A percentile compares a stretch with the other conserved stretches of the same genome.
phyloP scores from a whole-genome alignment of 1,140 invertebrate species.

The Microplitis mediator region DNA sequence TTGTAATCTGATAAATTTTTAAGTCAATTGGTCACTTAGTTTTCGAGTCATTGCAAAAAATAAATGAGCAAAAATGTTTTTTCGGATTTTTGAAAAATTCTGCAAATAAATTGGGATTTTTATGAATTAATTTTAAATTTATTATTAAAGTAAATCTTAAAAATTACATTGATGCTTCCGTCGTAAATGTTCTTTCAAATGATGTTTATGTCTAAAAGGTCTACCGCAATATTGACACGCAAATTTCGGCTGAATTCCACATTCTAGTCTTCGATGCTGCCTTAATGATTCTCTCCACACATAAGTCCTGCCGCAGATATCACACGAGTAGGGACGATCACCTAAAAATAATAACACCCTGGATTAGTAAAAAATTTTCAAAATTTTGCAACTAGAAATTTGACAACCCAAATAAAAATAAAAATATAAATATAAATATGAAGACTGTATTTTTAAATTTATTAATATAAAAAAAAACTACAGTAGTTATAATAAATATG shows the following conservation, averaged over 20 bases:
- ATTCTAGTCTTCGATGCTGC: conserved; percentile 57
- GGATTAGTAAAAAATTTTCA: neutral
- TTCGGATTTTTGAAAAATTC: too few relatives aligned
- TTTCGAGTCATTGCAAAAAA: too few relatives aligned
- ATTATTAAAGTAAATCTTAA: neutral
- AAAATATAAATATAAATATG: neutral
- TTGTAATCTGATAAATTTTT: too few relatives aligned
- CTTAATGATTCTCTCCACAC: conserved; percentile 65
- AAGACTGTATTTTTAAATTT: neutral
- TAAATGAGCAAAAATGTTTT: too few relatives aligned
- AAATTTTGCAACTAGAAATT: neutral
- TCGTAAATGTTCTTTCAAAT: conserved; percentile 49
- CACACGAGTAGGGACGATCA: conserved; percentile 49
- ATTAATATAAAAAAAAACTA: conserved; percentile 2
- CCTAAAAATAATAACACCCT: neutral
- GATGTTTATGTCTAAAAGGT: conserved; percentile 56
- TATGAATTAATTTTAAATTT: too few relatives aligned
- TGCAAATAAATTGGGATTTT: too few relatives aligned
- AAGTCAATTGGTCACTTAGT: too few relatives aligned
- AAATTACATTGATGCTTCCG: conserved; percentile 40
- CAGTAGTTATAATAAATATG: conserved; percentile 1
- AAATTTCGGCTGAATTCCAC: conserved; percentile 56
- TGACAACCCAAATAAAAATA: too few relatives aligned
- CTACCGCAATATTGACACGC: conserved; percentile 56
- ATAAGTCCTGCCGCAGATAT: conserved; percentile 67